Percentiles rank a stretch among this genome's conserved stretches.
phyloP scores from a whole-genome alignment of 2,113 vertebrate species.

The Echinops telfairi region DNA sequence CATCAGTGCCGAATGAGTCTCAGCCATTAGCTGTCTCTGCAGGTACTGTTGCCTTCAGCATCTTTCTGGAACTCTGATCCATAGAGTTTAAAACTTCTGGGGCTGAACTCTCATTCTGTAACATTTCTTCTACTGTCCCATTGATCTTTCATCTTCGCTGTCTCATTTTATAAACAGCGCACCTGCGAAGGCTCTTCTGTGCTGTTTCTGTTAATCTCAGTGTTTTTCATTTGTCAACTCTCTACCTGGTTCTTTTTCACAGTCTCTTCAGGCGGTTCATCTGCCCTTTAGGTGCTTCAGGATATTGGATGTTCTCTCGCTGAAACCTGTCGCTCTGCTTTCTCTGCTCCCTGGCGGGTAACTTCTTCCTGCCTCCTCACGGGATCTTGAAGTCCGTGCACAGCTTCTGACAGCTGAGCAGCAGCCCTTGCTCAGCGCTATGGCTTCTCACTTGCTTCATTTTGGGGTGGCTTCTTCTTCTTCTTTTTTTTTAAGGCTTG shows the following conservation, averaged over 20 bases:
- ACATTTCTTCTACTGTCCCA: not conserved
- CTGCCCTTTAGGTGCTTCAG: not conserved
- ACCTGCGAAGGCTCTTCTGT: not conserved
- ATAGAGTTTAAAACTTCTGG: not conserved
- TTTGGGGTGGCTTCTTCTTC: not conserved
- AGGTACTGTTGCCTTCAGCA: not conserved
- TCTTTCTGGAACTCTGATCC: not conserved
- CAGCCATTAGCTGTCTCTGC: not conserved
- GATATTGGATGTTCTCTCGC: not conserved
- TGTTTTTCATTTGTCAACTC: slow-evolving; percentile 54
- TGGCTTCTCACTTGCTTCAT: slow-evolving; percentile 28
- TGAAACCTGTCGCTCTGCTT: not conserved
- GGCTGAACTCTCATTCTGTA: not conserved
- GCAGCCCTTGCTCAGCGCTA: not conserved
- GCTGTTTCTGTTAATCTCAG: not conserved
- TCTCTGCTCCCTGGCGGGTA: not conserved
- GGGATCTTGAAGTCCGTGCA: too few species aligned
- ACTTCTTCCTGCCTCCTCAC: not conserved
- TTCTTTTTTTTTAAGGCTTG: not conserved
- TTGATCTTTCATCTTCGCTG: not conserved
- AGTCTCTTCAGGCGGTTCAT: not conserved
- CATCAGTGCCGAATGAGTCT: not conserved
- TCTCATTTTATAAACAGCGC: not conserved
- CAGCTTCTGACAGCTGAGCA: not conserved
- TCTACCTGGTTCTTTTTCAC: slow-evolving; percentile 30